phyloP scores from a whole-genome alignment of 2,113 vertebrate species.

The Tetrax tetrax region DNA sequence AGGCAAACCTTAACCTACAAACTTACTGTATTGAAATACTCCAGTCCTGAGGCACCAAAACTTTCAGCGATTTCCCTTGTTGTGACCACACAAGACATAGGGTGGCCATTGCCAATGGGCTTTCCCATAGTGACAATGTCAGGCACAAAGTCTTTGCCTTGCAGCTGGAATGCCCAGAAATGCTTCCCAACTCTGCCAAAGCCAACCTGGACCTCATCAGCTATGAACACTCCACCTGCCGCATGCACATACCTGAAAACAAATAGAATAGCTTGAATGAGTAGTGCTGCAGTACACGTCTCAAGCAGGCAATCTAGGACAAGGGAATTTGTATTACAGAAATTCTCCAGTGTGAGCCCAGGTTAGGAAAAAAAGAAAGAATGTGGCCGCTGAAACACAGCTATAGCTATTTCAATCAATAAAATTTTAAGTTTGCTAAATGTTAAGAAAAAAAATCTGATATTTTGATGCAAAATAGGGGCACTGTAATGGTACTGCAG shows the following conservation, averaged over 20 bases:
- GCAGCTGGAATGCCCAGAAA: constrained; percentile 96
- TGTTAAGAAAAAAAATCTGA: background rate
- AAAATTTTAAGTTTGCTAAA: background rate
- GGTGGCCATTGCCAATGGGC: constrained; percentile 96
- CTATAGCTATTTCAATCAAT: background rate
- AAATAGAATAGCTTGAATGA: background rate
- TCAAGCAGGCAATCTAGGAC: background rate
- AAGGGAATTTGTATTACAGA: background rate
- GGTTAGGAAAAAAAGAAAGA: background rate
- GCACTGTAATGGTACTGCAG: background rate
- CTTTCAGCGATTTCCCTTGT: constrained; percentile 89
- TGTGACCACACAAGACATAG: constrained; percentile 96
- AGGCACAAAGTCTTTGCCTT: constrained; percentile 90
- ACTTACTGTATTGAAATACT: constrained; percentile 97
- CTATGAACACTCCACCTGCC: constrained; percentile 89
- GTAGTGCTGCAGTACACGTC: background rate
- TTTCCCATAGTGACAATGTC: constrained; percentile 99
- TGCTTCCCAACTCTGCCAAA: constrained; percentile 90
- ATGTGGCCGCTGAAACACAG: background rate
- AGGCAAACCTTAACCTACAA: background rate
- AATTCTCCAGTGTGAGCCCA: background rate
- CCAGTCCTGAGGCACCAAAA: constrained; percentile 87
- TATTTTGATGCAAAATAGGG: background rate
- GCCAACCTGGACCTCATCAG: constrained; percentile 97
- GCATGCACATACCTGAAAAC: constrained; percentile 81